phyloP scores from a whole-genome alignment of 2,888 invertebrate genomes.

The Lacanobia oleracea region DNA sequence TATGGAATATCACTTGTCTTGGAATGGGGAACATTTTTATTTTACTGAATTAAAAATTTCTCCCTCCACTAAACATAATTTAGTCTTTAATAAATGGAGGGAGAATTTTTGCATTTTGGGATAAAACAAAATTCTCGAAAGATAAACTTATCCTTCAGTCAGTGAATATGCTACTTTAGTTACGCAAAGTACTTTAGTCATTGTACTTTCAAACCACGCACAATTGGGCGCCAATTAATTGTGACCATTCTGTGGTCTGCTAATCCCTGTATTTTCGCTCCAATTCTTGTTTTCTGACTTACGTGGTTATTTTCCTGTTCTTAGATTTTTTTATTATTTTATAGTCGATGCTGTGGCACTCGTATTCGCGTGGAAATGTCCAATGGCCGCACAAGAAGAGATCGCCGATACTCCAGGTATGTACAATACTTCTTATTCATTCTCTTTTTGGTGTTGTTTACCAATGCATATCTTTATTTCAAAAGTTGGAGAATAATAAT shows the following conservation, averaged over 20 bases:
- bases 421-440: constrained; percentile 18
- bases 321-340: constrained; percentile 54
- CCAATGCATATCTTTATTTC: constrained; percentile 28
- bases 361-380: constrained; percentile 98
- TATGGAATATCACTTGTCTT: constrained; percentile 77
- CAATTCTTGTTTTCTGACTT: background rate
- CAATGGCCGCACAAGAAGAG: constrained; percentile 95
- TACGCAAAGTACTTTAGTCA: no score
- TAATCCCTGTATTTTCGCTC: background rate
- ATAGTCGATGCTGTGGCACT: constrained; percentile 96
- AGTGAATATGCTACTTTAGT: background rate
- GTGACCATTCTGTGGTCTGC: no score
- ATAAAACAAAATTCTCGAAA: background rate
- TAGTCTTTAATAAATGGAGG: no score
- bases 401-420: constrained; percentile 89
- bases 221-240: constrained; percentile 3
- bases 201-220: no score
- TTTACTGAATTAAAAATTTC: background rate
- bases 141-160: no score
- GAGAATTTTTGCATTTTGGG: no score
- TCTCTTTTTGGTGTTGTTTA: constrained; percentile 37
- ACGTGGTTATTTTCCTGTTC: background rate
- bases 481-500: constrained; percentile 31
- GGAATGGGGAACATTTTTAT: constrained; percentile 84
- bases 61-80: no score